Evolutionary conservation across 2,797 vertebrate species (phyloP).

Genomic region (Podarcis siculus): DNA sequence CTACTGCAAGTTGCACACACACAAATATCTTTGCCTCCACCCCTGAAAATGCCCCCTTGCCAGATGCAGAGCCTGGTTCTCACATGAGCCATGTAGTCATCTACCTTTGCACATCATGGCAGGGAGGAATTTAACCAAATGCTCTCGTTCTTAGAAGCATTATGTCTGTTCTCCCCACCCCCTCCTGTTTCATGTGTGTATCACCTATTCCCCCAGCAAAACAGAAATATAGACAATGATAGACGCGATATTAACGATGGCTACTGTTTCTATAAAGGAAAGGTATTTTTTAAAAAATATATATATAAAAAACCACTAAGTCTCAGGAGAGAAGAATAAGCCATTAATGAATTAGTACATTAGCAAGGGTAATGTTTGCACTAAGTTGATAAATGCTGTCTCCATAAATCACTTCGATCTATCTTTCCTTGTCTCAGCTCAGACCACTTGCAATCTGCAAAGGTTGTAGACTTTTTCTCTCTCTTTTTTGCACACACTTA

Average conservation of each 20-base stretch:
- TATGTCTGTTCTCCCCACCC: conserved; percentile 25
- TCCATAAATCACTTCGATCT: conserved; percentile 84
- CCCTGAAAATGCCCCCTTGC: not conserved
- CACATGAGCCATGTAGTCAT: not conserved
- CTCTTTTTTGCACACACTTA: conserved; percentile 61
- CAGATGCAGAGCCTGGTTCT: not conserved
- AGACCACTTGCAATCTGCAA: conserved; percentile 71
- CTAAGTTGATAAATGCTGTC: conserved; percentile 81
- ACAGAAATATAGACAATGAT: conserved; percentile 63
- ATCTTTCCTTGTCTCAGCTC: conserved; percentile 73
- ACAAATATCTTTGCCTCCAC: not conserved
- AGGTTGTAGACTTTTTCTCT: conserved; percentile 64
- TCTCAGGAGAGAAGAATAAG: conserved; percentile 64
- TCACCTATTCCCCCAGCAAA: conserved; percentile 57
- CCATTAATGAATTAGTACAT: conserved; percentile 76
- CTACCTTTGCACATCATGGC: not conserved
- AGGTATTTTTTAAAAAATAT: conserved; percentile 17
- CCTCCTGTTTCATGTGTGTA: conserved; percentile 33
- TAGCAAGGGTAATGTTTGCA: conserved; percentile 80
- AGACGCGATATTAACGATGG: conserved; percentile 59
- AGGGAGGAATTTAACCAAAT: not conserved
- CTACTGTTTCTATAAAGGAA: conserved; percentile 48
- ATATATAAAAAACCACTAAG: conserved; percentile 22
- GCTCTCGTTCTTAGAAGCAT: conserved; percentile 35
- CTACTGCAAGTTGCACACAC: not conserved